Percentiles rank a stretch among this genome's conserved stretches.
Conservation (phyloP, 2,113 vertebrate genomes). For the Prionailurus viverrinus region DNA sequence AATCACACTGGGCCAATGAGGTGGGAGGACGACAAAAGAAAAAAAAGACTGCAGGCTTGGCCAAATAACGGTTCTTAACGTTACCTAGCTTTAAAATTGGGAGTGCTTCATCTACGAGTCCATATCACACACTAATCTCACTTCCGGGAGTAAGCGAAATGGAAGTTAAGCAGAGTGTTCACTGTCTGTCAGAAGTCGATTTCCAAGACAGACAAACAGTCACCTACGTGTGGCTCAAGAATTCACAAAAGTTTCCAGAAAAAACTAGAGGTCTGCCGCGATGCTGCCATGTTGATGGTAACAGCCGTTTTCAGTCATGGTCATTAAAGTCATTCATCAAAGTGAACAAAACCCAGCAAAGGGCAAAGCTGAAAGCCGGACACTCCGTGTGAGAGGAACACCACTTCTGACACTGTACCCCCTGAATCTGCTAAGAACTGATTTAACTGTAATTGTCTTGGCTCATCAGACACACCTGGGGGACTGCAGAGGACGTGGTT, state of each 20-base stretch:
- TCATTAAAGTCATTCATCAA: background rate
- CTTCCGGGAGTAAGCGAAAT: background rate
- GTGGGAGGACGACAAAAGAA: background rate
- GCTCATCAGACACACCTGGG: background rate
- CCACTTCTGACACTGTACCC: background rate
- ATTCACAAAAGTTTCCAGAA: background rate
- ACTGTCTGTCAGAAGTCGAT: background rate
- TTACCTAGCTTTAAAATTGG: background rate
- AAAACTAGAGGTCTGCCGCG: background rate
- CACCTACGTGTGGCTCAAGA: background rate
- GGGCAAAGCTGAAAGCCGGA: background rate
- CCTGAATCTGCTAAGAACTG: background rate
- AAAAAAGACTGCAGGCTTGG: background rate
- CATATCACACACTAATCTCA: fast-evolving
- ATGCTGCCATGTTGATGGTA: too few relatives aligned
- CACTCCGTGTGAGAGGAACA: background rate
- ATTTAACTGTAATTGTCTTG: background rate
- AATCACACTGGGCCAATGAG: background rate
- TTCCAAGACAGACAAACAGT: background rate
- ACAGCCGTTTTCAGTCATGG: background rate
- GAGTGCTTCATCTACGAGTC: fast-evolving
- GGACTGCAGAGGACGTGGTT: background rate
- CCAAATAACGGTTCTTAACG: background rate
- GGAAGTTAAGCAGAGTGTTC: background rate
- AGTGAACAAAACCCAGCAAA: background rate